Percentiles rank a stretch among this genome's conserved stretches.
Evolutionary conservation across 2,113 vertebrate species (phyloP).

Genomic region (Chinchilla lanigera): DNA sequence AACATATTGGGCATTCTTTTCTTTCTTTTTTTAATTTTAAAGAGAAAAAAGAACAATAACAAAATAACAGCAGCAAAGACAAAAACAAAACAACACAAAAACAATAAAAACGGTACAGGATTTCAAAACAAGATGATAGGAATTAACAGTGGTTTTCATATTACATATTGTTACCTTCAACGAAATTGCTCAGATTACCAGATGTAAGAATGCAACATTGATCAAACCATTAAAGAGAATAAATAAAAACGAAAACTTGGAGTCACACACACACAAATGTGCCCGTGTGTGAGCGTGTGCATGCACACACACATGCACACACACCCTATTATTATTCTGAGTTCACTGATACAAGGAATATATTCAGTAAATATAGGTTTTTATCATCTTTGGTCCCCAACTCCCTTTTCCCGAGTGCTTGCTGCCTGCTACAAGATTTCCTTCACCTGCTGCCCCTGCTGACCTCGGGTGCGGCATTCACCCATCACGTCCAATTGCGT

Average conservation of each 20-base stretch:
- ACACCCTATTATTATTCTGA: not conserved
- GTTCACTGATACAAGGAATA: rapidly evolving
- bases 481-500: rapidly evolving
- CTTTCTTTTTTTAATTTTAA: not conserved
- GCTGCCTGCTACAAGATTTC: rapidly evolving
- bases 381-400: rapidly evolving
- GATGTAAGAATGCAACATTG: no score
- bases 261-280: no score
- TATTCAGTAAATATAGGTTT: rapidly evolving
- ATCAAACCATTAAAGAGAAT: no score
- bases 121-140: no score
- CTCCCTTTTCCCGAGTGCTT: rapidly evolving
- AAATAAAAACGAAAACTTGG: not conserved
- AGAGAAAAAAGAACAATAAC: no score
- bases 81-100: no score
- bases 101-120: no score
- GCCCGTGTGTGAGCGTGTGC: no score
- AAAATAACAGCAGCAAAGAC: no score
- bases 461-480: rapidly evolving
- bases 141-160: no score
- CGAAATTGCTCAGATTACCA: no score
- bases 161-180: no score
- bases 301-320: not conserved
- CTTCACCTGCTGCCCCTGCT: rapidly evolving
- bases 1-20: rapidly evolving